Conservation (phyloP, 2,797 vertebrate species). For the Oreochromis grahami region DNA sequence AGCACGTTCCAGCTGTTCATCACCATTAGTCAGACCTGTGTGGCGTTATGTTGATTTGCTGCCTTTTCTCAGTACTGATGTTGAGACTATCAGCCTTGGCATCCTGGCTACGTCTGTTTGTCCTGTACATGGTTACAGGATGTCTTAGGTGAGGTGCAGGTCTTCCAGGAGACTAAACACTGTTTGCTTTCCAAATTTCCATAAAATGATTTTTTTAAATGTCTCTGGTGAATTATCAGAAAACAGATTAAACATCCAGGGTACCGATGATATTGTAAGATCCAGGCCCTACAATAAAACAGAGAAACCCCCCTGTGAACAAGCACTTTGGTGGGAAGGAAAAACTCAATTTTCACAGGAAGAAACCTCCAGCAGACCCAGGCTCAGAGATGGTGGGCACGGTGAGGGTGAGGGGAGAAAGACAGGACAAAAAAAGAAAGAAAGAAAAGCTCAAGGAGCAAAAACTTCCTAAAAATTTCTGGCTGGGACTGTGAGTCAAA, state of each 20-base stretch:
- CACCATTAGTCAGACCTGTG: not conserved
- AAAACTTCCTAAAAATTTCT: not conserved
- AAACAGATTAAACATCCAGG: not conserved
- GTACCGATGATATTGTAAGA: not conserved
- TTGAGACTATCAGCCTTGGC: not conserved
- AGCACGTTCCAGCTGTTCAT: not conserved
- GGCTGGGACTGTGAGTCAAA: accelerated
- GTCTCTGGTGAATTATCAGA: not conserved
- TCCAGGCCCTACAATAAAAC: not conserved
- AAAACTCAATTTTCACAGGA: not conserved
- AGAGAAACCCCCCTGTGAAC: not conserved
- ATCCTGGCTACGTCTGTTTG: accelerated
- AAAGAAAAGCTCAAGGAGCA: not conserved
- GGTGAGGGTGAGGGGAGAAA: accelerated
- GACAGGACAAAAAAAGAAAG: not conserved
- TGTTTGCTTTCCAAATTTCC: not conserved
- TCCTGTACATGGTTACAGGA: not conserved
- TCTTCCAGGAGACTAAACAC: not conserved
- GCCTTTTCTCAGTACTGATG: not conserved
- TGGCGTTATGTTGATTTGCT: not conserved
- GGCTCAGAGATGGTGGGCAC: not conserved
- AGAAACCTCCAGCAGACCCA: not conserved
- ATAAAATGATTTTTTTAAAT: not conserved
- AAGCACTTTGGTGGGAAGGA: not conserved
- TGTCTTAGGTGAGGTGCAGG: not conserved